phyloP scores from a whole-genome alignment of 2,888 invertebrate species.

The Leptarthrus brevirostris region DNA sequence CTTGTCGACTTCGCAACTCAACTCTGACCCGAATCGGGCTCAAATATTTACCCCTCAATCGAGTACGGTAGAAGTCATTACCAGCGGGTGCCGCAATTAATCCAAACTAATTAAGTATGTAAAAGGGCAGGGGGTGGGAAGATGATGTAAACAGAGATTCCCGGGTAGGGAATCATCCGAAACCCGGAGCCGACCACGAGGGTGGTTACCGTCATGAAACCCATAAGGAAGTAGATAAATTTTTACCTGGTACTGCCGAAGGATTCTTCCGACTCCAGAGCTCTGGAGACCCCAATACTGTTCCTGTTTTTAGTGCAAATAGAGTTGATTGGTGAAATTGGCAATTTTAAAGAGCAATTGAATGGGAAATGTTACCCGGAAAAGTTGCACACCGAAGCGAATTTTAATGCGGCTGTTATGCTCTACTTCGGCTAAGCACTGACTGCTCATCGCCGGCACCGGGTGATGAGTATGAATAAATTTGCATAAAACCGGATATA shows the following conservation, averaged over 20 bases:
- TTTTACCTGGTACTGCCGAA: background rate
- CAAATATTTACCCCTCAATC: slow-evolving; percentile 11
- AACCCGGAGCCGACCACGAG: background rate
- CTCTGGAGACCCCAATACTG: background rate
- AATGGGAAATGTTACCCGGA: background rate
- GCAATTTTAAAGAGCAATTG: slow-evolving; percentile 15
- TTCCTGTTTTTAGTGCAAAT: background rate
- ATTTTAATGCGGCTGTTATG: slow-evolving; percentile 28
- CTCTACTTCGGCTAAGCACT: background rate
- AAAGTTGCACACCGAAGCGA: slow-evolving; percentile 16
- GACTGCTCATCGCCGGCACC: background rate
- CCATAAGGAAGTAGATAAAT: background rate
- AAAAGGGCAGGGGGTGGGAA: slow-evolving; percentile 14
- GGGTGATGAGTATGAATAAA: slow-evolving; percentile 25
- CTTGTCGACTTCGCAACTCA: slow-evolving; percentile 1
- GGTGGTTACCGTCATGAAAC: background rate
- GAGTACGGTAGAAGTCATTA: slow-evolving; percentile 16
- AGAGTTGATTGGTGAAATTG: slow-evolving; percentile 16
- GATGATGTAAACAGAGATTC: background rate
- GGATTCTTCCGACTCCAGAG: background rate
- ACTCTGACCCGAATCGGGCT: slow-evolving; percentile 6
- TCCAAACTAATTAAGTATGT: slow-evolving; percentile 43
- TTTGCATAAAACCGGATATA: background rate
- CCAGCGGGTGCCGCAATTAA: slow-evolving; percentile 35
- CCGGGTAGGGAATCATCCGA: background rate